Base-by-base conservation (phyloP, 2,797 vertebrate genomes). In the Danio jaintianensis region DNA sequence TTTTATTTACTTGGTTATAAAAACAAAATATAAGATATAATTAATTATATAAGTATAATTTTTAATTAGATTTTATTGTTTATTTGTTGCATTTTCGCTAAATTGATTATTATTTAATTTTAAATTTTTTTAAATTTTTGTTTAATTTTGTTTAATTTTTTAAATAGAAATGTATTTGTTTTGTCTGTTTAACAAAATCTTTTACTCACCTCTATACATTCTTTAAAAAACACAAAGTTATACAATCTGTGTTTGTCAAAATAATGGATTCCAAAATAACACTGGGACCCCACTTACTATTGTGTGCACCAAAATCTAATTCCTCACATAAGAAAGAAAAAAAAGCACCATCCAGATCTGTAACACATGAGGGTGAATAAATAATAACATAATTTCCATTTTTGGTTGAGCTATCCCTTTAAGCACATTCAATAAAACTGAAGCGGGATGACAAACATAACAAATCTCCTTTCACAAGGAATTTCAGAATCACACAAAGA, bases 401-500 rank as follows among this genome's bases (percentile, higher is more conserved):
- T 70, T 59, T 11, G 7, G 7, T 20, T 38, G 20, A 38, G 16
- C 53, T 48, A 7, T 48, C 13, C 43, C 10, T 61, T 42, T 74
- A 59, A 56, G n/a, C 29, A 36, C 7, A 36, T 20, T 40, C 36
- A 72, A 15, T 71, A 53, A 16, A 38, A 36, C 67, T 12, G 58
- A 70, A 75, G 48, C 2, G 4, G 18, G 20, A 75, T 79, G 70
- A 80, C 73, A 83, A 53, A 38, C 74, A 74, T 83, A 85, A 85
- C 86, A 79, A 85, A 66, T 85, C 92, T 87, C 84, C 89, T 87
- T 90, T 89, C 87, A 85, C 78, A 87, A 90, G 89, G 89, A 88
- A 88, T 88, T 82, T 83, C 78, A 81, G 80, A 84, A 59, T 68
- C 85, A 87, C 59, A 72, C 84, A 75, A 83, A 78, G 81, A 83